Conservation (phyloP, 2,797 vertebrate genomes). For the Enteromius trimaculatus region DNA sequence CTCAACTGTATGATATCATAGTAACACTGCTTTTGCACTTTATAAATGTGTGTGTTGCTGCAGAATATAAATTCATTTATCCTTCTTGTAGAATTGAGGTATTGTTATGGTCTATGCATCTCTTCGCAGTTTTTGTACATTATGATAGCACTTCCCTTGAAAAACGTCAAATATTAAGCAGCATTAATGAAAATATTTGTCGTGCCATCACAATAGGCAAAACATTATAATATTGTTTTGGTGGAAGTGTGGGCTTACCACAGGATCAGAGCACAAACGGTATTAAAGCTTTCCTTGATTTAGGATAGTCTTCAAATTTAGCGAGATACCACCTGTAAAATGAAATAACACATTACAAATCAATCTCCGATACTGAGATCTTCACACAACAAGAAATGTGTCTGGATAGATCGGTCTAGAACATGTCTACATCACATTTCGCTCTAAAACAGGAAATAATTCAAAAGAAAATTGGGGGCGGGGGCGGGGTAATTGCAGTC, state of each 20-base stretch:
- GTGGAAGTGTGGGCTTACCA: conserved; percentile 21
- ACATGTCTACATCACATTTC: neutral
- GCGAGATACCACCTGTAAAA: conserved; percentile 88
- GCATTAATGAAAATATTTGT: neutral
- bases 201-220: neutral
- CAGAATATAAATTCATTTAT: neutral
- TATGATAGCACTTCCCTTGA: neutral
- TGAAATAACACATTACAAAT: conserved; percentile 14
- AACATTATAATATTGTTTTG: neutral
- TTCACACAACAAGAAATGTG: neutral
- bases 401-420: neutral
- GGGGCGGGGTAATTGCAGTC: neutral
- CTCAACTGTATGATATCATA: neutral
- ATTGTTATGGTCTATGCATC: neutral
- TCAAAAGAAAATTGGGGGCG: neutral
- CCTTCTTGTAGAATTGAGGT: neutral
- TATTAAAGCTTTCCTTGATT: conserved; percentile 86
- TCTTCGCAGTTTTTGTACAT: neutral
- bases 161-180: neutral
- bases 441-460: neutral
- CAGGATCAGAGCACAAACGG: conserved; percentile 84
- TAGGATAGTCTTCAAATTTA: conserved; percentile 95
- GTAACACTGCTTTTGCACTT: neutral
- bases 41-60: neutral
- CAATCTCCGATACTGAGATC: neutral